Evolutionary conservation across 2,113 vertebrate species (phyloP), one percentile per base, ranked within the genome.

Genomic region (Melanocharis versteri): DNA sequence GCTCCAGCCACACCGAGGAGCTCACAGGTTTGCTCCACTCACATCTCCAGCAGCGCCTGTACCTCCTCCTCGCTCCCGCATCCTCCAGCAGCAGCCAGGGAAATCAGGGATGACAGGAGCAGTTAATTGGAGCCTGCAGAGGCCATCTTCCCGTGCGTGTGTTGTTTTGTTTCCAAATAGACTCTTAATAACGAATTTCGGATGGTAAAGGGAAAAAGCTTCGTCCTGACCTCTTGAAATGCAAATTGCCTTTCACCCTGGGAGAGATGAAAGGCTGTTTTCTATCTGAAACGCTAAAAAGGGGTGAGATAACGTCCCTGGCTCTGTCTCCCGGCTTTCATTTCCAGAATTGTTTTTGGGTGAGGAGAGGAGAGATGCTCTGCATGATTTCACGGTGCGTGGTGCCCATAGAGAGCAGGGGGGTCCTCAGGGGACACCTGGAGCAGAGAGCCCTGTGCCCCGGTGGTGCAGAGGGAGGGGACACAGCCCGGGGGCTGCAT

Each of bases 141-240:
- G 90, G 61, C 94, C 90, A 75, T 79, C 79, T 76, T 94, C 11
- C 71, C 21, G 0, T 7, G 13, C 3, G 0, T 8, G 31, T 4
- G 1, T 13, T 75, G 82, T 88, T 94, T 88, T 47, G 75, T 79
- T 88, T 93, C 75, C 86, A 81, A 88, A 88, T 4, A 77, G 90
- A 47, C 69, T 88, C 72, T 39, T 30, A 90, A 72, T 53, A 92
- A 78, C 30, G 42, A 7, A 75, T 83, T 91, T 80, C 33, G n/a
- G 75, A 40, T 9, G 45, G 66, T 16, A 64, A 72, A 75, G 64
- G 80, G 85, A 66, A 76, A 69, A 8, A 30, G 53, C 75, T 77
- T 6, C 4, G 0, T 35, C 64, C 82, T 40, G 82, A 62, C 69
- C 92, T 77, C 95, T 91, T 91, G 85, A 95, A 97, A 95, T 88